Conservation (phyloP, 2,797 vertebrate genomes). For the Chiloscyllium punctatum region DNA sequence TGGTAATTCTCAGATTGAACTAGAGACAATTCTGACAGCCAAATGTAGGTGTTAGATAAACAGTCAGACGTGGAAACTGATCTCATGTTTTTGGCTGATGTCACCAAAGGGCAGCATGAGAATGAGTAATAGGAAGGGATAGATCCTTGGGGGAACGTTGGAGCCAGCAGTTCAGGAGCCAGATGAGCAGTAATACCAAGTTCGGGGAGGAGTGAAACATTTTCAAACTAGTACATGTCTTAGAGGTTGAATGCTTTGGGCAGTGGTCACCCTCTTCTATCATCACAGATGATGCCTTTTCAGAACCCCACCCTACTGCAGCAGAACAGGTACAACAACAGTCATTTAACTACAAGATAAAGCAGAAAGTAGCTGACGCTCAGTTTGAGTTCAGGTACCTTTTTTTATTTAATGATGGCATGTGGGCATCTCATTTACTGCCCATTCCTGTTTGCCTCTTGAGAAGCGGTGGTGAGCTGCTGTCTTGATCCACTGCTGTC, state of each 20-base stretch:
- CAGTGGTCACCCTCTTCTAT: background rate
- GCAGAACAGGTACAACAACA: background rate
- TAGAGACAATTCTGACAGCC: background rate
- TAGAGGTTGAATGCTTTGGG: background rate
- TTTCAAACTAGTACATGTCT: background rate
- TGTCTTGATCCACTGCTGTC: too few relatives aligned
- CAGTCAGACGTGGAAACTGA: background rate
- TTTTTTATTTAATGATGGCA: background rate
- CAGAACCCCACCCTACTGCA: background rate
- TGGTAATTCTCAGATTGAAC: background rate
- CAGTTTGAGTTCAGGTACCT: background rate
- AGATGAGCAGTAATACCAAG: background rate
- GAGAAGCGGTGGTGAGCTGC: too few relatives aligned
- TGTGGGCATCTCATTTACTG: background rate
- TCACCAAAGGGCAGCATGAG: background rate
- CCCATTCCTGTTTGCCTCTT: too few relatives aligned
- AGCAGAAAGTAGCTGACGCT: background rate
- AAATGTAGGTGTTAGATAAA: background rate
- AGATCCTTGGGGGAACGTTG: background rate
- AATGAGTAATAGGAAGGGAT: background rate
- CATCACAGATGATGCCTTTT: background rate
- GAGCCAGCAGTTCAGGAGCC: background rate
- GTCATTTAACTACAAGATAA: background rate
- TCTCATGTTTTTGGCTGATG: background rate
- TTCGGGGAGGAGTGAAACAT: background rate